A percentile compares a stretch with the other conserved stretches of the same genome.
Conservation (phyloP, 2,113 vertebrate species). For the Corythoichthys intestinalis region DNA sequence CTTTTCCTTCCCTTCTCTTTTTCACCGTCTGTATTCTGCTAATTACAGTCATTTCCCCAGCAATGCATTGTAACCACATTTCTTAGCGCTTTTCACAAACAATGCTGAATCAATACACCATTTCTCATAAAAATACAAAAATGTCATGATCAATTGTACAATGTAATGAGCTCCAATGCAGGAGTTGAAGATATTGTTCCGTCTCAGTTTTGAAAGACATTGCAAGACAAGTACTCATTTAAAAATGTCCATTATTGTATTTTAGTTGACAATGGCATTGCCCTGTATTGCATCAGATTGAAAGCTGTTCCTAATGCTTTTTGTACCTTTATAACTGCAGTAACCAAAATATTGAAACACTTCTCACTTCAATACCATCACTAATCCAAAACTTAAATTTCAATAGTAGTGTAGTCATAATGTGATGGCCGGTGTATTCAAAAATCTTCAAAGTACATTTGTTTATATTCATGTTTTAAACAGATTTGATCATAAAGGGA, state of each 20-base stretch:
- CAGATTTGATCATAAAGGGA: too few relatives aligned
- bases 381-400: too few relatives aligned
- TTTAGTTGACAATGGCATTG: background rate
- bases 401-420: too few relatives aligned
- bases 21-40: conserved; percentile 38
- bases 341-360: background rate
- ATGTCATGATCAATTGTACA: conserved; percentile 1
- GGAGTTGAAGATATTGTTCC: background rate
- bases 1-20: conserved; percentile 10
- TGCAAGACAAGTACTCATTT: background rate
- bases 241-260: background rate
- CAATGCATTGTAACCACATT: conserved; percentile 34
- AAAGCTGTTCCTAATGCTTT: background rate
- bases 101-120: conserved; percentile 48
- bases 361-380: too few relatives aligned
- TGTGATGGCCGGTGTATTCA: background rate
- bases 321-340: background rate
- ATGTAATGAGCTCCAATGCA: background rate
- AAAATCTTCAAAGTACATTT: background rate
- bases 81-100: conserved; percentile 53
- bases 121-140: conserved; percentile 30
- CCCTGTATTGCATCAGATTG: background rate
- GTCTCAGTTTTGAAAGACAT: background rate
- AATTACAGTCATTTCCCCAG: conserved; percentile 51
- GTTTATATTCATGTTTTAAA: background rate